Evolutionary conservation across 1,140 invertebrate genomes (phyloP).

Genomic region (Eupristina koningsbergeri): DNA sequence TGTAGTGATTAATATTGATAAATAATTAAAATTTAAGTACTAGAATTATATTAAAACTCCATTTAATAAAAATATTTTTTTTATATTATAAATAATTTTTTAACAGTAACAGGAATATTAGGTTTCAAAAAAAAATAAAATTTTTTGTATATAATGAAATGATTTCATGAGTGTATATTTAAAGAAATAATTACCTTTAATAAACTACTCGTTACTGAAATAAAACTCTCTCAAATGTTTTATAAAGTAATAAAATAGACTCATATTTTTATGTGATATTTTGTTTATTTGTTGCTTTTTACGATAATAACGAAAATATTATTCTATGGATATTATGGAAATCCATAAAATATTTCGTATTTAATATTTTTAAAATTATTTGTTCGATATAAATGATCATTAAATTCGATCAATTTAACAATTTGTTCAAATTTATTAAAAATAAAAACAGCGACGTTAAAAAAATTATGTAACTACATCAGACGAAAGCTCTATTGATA

Average conservation of each 20-base stretch:
- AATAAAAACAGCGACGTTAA: background rate
- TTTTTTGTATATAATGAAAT: background rate
- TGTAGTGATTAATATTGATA: no score
- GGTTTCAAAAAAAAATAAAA: background rate
- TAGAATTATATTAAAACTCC: no score
- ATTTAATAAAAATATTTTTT: no score
- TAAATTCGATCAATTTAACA: background rate
- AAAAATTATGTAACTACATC: no score
- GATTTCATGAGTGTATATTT: background rate
- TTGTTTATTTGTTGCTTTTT: background rate
- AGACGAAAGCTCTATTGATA: background rate
- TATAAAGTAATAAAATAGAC: background rate
- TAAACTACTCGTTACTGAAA: background rate
- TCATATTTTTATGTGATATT: background rate
- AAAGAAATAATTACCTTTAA: background rate
- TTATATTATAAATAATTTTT: background rate
- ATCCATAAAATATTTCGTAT: background rate
- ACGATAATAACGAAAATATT: background rate
- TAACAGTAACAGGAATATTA: background rate
- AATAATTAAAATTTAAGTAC: no score
- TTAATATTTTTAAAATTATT: slow-evolving; percentile 4
- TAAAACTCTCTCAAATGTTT: background rate
- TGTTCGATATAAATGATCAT: background rate
- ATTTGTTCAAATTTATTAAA: background rate
- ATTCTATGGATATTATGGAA: background rate